Conservation (phyloP, 2,113 vertebrate genomes). For the Macheiramphus alcinus region DNA sequence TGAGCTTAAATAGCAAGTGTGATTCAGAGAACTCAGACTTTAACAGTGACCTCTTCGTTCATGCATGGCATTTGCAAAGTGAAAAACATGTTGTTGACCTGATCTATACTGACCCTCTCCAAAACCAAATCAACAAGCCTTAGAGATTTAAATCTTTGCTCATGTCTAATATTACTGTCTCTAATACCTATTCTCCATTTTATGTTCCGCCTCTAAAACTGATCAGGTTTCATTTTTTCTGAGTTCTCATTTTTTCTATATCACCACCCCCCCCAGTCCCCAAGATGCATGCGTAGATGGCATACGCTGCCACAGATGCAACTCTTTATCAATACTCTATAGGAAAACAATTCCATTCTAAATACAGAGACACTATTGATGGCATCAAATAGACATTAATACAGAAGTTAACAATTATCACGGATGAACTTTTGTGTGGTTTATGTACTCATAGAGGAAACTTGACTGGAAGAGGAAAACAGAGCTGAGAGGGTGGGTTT, state of each 20-base stretch:
- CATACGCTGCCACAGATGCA: fast-evolving
- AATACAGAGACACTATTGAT: background rate
- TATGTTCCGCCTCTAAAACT: background rate
- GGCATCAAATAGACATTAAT: background rate
- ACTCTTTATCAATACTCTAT: background rate
- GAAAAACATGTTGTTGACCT: background rate
- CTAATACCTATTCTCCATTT: background rate
- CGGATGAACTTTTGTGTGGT: background rate
- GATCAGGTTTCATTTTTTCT: background rate
- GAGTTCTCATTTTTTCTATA: background rate
- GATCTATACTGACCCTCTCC: background rate
- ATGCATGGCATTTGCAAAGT: background rate
- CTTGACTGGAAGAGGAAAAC: background rate
- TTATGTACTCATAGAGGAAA: background rate
- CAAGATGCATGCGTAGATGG: fast-evolving
- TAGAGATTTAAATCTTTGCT: background rate
- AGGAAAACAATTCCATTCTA: background rate
- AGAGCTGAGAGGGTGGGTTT: background rate
- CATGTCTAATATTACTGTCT: background rate
- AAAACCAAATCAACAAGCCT: background rate
- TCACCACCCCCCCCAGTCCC: background rate
- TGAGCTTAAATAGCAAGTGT: background rate
- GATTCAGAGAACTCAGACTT: background rate
- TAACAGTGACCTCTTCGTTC: background rate
- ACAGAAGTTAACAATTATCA: background rate